Conservation (phyloP, 1,140 invertebrate genomes). For the Drosophila kikkawai region DNA sequence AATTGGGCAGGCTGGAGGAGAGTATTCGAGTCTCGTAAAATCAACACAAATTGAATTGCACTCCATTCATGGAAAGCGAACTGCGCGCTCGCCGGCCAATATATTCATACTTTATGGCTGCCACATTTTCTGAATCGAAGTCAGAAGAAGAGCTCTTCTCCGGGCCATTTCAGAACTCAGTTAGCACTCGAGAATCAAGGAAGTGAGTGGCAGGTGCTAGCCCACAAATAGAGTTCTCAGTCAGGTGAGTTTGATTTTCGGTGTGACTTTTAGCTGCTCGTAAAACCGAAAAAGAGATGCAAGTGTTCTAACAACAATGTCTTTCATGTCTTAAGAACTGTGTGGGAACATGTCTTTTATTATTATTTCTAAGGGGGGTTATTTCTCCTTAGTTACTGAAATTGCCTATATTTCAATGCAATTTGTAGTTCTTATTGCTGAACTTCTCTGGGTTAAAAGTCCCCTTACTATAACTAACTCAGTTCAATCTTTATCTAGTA, state of each 20-base stretch:
- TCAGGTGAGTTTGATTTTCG: slow-evolving; percentile 26
- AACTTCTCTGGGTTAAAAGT: background rate
- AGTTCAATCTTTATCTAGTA: background rate
- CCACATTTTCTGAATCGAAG: slow-evolving; percentile 27
- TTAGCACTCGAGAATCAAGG: slow-evolving; percentile 18
- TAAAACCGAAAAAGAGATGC: slow-evolving; percentile 32
- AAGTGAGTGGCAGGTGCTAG: slow-evolving; percentile 43
- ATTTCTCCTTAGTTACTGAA: no score
- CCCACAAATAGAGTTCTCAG: slow-evolving; percentile 16
- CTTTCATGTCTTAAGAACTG: slow-evolving; percentile 2
- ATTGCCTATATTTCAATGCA: no score
- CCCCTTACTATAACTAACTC: background rate
- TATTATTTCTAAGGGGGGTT: background rate
- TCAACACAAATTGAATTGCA: slow-evolving; percentile 72
- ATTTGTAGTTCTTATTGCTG: background rate
- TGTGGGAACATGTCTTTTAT: slow-evolving; percentile 10
- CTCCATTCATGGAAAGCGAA: slow-evolving; percentile 65
- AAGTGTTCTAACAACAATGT: slow-evolving; percentile 31
- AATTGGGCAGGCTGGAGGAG: slow-evolving; percentile 51
- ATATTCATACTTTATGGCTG: slow-evolving; percentile 37
- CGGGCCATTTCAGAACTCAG: slow-evolving; percentile 1
- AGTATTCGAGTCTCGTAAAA: slow-evolving; percentile 46
- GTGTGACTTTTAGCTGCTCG: slow-evolving; percentile 56
- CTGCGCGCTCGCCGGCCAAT: slow-evolving; percentile 22
- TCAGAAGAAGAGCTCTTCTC: slow-evolving; percentile 18